A percentile compares a stretch with the other conserved stretches of the same genome.
phyloP scores from a whole-genome alignment of 37 sponge, comb jelly and placozoan species.

The Oopsacas minuta region DNA sequence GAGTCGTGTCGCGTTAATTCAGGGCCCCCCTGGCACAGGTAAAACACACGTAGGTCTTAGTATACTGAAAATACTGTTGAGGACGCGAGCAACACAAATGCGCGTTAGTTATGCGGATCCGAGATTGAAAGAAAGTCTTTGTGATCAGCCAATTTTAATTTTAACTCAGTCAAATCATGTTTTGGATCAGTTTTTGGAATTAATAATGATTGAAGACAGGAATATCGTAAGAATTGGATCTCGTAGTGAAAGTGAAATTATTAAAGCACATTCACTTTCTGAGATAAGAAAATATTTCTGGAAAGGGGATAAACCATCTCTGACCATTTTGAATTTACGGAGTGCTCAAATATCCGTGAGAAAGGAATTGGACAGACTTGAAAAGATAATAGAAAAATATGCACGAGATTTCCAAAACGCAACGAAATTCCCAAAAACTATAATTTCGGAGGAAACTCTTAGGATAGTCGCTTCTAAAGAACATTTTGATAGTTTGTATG shows the following conservation, averaged over 20 bases:
- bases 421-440: background rate
- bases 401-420: background rate
- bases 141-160: conserved; percentile 57
- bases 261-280: conserved; percentile 31
- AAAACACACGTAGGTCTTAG: conserved; percentile 81
- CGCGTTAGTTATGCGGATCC: background rate
- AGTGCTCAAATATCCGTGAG: background rate
- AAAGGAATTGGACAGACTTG: background rate
- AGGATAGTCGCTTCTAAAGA: background rate
- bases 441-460: background rate
- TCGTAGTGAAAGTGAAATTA: conserved; percentile 51
- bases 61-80: conserved; percentile 43
- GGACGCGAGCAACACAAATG: conserved; percentile 42
- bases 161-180: conserved; percentile 95
- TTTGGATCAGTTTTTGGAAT: conserved; percentile 77
- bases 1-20: conserved; percentile 65
- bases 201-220: background rate
- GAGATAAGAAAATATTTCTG: background rate
- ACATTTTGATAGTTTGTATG: conserved; percentile 7
- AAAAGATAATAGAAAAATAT: background rate
- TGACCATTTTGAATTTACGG: background rate
- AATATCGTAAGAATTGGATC: conserved; percentile 74
- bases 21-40: conserved; percentile 95
- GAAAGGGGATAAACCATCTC: background rate
- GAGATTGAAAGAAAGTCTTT: background rate